These are phyloP conservation scores for Oreonectes daqikongensis DNA, from an alignment of 2,797 vertebrate genomes.

Conservation along the genomic window DNA sequence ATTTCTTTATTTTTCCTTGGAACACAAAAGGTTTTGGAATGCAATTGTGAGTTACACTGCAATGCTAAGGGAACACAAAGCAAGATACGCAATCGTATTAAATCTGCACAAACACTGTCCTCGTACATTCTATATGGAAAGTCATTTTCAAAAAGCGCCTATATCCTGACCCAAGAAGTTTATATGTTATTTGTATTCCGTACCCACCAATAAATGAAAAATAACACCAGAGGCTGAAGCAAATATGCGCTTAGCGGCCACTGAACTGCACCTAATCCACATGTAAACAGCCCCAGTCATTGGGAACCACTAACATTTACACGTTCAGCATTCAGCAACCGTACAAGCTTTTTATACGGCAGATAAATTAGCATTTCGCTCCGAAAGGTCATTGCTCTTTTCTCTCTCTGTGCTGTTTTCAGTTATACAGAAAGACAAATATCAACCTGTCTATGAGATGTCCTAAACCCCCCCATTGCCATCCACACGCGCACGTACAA, in stretches of 20 bases:
- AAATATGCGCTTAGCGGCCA: slow-evolving; percentile 55
- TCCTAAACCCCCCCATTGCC: slow-evolving; percentile 23
- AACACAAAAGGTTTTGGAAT: background rate
- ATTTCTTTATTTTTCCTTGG: background rate
- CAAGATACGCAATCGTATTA: too few relatives aligned
- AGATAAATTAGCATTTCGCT: slow-evolving; percentile 66
- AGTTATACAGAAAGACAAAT: slow-evolving; percentile 47
- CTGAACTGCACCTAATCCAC: slow-evolving; percentile 61
- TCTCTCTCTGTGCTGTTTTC: slow-evolving; percentile 36
- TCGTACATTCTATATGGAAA: background rate
- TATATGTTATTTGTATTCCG: slow-evolving; percentile 59
- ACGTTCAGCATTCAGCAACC: slow-evolving; percentile 56
- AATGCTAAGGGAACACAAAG: background rate
- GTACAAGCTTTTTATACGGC: slow-evolving; percentile 53
- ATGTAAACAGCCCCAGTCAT: slow-evolving; percentile 60
- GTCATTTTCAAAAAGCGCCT: slow-evolving; percentile 18
- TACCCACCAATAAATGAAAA: slow-evolving; percentile 54
- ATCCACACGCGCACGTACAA: background rate
- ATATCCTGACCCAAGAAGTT: slow-evolving; percentile 39
- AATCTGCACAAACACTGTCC: background rate
- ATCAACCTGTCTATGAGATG: slow-evolving; percentile 42
- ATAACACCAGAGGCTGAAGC: slow-evolving; percentile 48
- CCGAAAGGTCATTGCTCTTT: slow-evolving; percentile 61
- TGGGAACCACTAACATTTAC: slow-evolving; percentile 55
- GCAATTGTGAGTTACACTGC: background rate